phyloP scores from a whole-genome alignment of 2,888 invertebrate species.

The Schrankia costaestrigalis region DNA sequence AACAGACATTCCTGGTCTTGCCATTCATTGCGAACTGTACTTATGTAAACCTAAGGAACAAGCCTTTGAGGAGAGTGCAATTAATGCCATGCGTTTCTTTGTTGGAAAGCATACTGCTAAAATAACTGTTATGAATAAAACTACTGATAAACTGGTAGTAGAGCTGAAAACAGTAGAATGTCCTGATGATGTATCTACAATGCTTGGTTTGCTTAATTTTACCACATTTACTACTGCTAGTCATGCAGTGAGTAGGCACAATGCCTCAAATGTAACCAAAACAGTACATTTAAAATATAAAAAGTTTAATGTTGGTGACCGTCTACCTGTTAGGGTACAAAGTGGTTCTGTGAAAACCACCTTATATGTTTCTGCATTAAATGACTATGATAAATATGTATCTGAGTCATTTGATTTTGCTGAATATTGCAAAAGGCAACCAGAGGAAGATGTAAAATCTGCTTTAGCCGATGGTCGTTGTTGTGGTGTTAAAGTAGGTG shows the following conservation, averaged over 20 bases:
- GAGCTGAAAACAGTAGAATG: conserved; percentile 13
- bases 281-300: conserved; percentile 10
- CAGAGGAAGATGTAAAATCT: conserved; percentile 6
- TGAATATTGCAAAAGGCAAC: conserved; percentile 9
- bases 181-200: conserved; percentile 18
- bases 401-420: conserved; percentile 3
- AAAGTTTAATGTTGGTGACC: conserved; percentile 12
- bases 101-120: conserved; percentile 6
- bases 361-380: conserved; percentile 21
- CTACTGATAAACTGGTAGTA: conserved; percentile 9
- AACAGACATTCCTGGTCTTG: conserved; percentile 11
- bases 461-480: conserved; percentile 4
- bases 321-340: conserved; percentile 14
- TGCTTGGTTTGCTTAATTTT: conserved; percentile 9
- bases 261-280: neutral
- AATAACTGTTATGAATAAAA: conserved; percentile 8
- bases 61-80: conserved; percentile 10
- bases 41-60: conserved; percentile 15
- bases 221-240: conserved; percentile 5
- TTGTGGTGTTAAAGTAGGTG: conserved; percentile 16
- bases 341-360: conserved; percentile 7
- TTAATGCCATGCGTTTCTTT: conserved; percentile 16
- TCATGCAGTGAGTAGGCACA: neutral
- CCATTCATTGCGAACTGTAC: conserved; percentile 15
- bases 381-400: conserved; percentile 12